Conservation (phyloP, 2,797 vertebrate species). For the Gadopsis bispinosus region DNA sequence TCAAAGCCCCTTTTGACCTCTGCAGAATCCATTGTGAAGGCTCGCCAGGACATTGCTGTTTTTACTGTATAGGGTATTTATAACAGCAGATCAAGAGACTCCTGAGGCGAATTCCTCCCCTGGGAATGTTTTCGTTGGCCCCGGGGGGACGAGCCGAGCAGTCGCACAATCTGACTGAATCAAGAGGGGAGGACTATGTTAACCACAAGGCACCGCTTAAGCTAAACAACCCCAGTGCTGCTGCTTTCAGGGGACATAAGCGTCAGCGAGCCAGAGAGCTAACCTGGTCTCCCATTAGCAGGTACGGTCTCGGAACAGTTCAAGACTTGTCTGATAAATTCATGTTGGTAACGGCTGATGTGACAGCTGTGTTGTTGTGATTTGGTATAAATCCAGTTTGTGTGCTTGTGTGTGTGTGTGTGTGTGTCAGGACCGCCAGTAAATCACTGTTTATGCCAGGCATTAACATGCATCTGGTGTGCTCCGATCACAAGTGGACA, state of each 20-base stretch:
- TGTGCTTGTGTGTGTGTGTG: too few species aligned
- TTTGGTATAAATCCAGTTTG: constrained; percentile 26
- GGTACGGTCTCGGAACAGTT: constrained; percentile 51
- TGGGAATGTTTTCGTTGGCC: constrained; percentile 73
- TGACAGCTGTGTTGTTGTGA: constrained; percentile 8
- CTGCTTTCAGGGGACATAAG: constrained; percentile 56
- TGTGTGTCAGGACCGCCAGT: constrained; percentile 22
- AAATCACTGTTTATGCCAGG: constrained; percentile 3
- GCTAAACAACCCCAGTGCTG: constrained; percentile 41
- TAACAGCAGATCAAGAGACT: constrained; percentile 72
- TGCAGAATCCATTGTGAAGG: constrained; percentile 54
- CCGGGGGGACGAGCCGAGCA: constrained; percentile 62
- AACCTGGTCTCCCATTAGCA: constrained; percentile 60
- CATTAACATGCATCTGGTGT: too few species aligned
- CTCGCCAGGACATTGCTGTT: constrained; percentile 59
- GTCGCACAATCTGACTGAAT: constrained; percentile 54
- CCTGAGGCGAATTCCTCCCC: constrained; percentile 63
- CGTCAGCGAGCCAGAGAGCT: constrained; percentile 46
- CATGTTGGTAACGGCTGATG: not conserved
- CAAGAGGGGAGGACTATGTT: constrained; percentile 62
- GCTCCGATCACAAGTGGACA: too few species aligned
- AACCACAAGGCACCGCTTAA: constrained; percentile 48
- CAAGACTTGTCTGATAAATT: not conserved
- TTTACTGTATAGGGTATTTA: constrained; percentile 77
- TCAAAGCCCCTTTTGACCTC: constrained; percentile 47